phyloP scores from a whole-genome alignment of 2,888 invertebrate species.

The Steinernema hermaphroditum region DNA sequence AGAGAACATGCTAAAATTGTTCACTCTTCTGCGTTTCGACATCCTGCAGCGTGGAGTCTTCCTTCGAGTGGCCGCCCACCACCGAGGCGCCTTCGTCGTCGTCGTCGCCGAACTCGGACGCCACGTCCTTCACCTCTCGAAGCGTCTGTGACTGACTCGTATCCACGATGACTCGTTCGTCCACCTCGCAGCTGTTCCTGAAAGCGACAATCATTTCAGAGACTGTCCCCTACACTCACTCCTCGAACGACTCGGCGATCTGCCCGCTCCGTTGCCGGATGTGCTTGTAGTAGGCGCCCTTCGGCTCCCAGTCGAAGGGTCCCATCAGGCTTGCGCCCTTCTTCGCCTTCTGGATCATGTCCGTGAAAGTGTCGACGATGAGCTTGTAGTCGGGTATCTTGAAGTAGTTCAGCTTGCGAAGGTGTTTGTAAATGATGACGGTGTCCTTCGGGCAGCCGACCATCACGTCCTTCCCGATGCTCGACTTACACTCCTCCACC shows the following conservation, averaged over 20 bases:
- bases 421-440: slow-evolving; percentile 27
- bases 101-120: background rate
- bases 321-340: background rate
- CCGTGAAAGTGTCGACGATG: background rate
- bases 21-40: background rate
- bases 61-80: slow-evolving; percentile 12
- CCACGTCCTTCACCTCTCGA: background rate
- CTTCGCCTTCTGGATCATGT: background rate
- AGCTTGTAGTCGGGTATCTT: slow-evolving; percentile 29
- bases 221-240: background rate
- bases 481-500: slow-evolving; percentile 1
- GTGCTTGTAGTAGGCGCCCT: slow-evolving; percentile 2
- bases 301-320: slow-evolving; percentile 21
- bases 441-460: slow-evolving; percentile 7
- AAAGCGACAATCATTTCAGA: background rate
- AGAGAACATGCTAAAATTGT: too few relatives aligned
- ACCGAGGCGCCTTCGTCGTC: slow-evolving; percentile 1
- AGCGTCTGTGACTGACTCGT: background rate
- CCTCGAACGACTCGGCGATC: background rate
- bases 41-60: background rate
- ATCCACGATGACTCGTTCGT: too few relatives aligned
- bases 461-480: slow-evolving; percentile 16
- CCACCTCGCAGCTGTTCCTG: too few relatives aligned
- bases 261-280: background rate
- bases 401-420: slow-evolving; percentile 21